Conservation (phyloP, 2,888 invertebrate genomes). For the Metalampra italica region DNA sequence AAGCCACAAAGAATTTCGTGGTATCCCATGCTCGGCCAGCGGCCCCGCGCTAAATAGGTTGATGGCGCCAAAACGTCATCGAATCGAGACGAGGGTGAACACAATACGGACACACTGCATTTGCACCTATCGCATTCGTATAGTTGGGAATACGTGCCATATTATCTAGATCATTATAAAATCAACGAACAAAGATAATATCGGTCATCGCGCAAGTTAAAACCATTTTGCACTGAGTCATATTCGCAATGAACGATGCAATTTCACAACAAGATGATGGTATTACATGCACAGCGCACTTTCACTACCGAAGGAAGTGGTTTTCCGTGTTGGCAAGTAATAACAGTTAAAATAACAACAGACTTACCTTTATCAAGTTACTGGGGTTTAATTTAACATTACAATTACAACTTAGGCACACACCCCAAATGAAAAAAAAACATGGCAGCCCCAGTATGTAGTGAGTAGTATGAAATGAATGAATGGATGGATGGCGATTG, state of each 20-base stretch:
- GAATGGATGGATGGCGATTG: no score
- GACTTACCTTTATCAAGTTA: slow-evolving; percentile 68
- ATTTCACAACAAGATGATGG: slow-evolving; percentile 73
- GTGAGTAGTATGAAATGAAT: slow-evolving; percentile 29
- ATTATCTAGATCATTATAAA: slow-evolving; percentile 18
- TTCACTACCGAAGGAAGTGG: slow-evolving; percentile 64
- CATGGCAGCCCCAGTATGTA: slow-evolving; percentile 82
- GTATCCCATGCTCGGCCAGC: slow-evolving; percentile 54
- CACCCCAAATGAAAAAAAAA: slow-evolving; percentile 86
- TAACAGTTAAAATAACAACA: slow-evolving; percentile 35
- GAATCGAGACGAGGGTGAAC: slow-evolving; percentile 38
- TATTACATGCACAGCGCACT: slow-evolving; percentile 79
- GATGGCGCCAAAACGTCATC: slow-evolving; percentile 77
- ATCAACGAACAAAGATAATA: slow-evolving; percentile 32
- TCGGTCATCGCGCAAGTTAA: slow-evolving; percentile 28
- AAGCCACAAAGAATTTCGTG: slow-evolving; percentile 51
- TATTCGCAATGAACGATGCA: slow-evolving; percentile 54
- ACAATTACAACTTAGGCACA: slow-evolving; percentile 64
- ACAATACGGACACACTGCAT: slow-evolving; percentile 27
- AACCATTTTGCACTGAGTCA: slow-evolving; percentile 47
- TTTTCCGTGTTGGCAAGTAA: slow-evolving; percentile 53
- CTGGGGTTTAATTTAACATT: slow-evolving; percentile 69
- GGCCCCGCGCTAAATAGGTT: slow-evolving; percentile 67
- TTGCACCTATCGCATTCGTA: neutral
- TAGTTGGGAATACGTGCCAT: no score